phyloP scores from a whole-genome alignment of 2,113 vertebrate genomes.

The Gobius niger region DNA sequence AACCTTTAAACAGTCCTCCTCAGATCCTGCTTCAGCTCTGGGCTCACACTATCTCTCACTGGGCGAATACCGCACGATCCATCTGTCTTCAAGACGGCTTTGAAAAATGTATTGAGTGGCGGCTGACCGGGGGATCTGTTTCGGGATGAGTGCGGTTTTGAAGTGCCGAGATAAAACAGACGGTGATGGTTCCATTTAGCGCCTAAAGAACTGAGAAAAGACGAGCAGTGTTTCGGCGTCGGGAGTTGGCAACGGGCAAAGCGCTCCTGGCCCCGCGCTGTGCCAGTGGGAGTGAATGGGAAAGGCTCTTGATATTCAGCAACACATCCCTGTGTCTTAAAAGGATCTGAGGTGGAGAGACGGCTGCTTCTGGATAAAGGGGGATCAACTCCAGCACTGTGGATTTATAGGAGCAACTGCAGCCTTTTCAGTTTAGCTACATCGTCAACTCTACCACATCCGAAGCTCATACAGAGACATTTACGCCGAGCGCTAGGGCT shows the following conservation, averaged over 20 bases:
- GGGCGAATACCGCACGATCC: constrained; percentile 14
- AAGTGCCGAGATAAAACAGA: constrained; percentile 12
- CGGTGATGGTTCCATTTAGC: not conserved
- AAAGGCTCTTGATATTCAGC: constrained; percentile 59
- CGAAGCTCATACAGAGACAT: no score
- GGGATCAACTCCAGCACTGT: constrained; percentile 16
- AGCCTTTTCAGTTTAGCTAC: not conserved
- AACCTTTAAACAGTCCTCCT: constrained; percentile 22
- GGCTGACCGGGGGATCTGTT: not conserved
- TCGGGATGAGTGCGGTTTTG: constrained; percentile 19
- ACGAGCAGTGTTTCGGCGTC: constrained; percentile 48
- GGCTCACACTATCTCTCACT: no score
- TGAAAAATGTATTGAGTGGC: constrained; percentile 9
- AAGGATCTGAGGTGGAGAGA: constrained; percentile 43
- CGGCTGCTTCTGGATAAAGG: constrained; percentile 9
- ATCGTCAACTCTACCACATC: no score
- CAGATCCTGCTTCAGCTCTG: constrained; percentile 10
- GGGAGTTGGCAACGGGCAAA: constrained; percentile 48
- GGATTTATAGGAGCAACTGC: not conserved
- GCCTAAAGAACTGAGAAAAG: constrained; percentile 34
- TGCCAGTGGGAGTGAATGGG: constrained; percentile 64
- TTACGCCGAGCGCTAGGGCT: no score
- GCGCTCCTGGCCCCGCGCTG: constrained; percentile 26
- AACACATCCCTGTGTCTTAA: constrained; percentile 46
- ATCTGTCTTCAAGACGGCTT: constrained; percentile 6